Base-by-base conservation (phyloP, 2,113 vertebrate species). In the Phocoena sinus region DNA sequence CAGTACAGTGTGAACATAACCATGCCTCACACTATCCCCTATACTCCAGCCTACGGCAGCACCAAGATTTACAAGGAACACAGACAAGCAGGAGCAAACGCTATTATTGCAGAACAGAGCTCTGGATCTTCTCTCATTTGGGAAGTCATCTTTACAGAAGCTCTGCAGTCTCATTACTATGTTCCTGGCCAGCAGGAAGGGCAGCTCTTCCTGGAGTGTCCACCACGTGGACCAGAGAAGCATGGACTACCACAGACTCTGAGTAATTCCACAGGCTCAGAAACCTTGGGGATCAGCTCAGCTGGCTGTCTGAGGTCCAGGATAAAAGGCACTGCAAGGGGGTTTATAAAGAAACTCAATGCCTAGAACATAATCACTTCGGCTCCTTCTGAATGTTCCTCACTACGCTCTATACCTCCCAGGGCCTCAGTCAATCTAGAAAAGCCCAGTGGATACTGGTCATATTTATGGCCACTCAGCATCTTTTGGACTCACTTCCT, bases 31-130 rank as follows among this genome's bases (percentile, higher is more conserved):
- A 13, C 60, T 25, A 0, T 13, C 20, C 56, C 62, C 76, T 33
- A 5, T 0, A 0, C 7, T 50, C 12, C 3, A 56, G 33, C 6
- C 80, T 33, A 3, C 0, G 12, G 67, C 1, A 60, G 47, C 5
- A 9, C 12, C 14, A 63, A 11, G 23, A 58, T 82, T 21, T 31
- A 8, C 6, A 50, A 89, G 25, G 20, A 53, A 15, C 0, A 20
- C 44, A 80, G 41, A 68, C 11, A 50, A 31, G 68, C 0, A n/a
- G 50, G 15, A 15, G 20, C 8, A 47, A 21, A 44, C 20, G 20
- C 20, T 2, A 0, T 0, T 31, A 0, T 0, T 31, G 10, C 8
- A 25, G 53, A 3, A 4, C 18, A 2, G 0, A 1, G 3, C 38
- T 38, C 33, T 20, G 18, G 53, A 15, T 20, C 50, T 3, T 6